Evolutionary conservation across 2,888 invertebrate species (phyloP), one percentile per base, ranked within the genome.

Genomic region (Lordiphosa fenestrarum): DNA sequence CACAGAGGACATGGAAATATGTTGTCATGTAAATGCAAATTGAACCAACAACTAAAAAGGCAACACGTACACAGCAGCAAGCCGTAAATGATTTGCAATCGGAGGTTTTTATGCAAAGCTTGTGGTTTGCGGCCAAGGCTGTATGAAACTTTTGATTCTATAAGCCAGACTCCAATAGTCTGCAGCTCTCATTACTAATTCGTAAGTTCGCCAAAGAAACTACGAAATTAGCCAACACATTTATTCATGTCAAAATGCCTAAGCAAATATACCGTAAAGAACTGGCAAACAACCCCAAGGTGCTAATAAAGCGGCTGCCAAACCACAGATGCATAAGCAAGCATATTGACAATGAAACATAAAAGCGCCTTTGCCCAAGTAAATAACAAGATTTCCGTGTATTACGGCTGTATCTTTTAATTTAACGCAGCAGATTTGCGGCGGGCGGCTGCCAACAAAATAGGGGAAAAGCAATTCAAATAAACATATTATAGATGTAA

Each of bases 401-500:
- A 30, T 30, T 30, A 30, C 30, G 30, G 30, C 30, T 30, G 30
- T 30, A 53, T 40, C 46, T 53, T 54, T 60, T 35, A 64, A 60
- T 65, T 65, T 60, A 65, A 56, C 19, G 41, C 35, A 6, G 13
- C 33, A 36, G 9, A 36, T 4, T 12, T n/a, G 7, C 7, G n/a
- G n/a, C 6, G 6, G 23, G 23, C 6, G 19, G 23, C 23, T 2
- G 23, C 6, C 4, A 5, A 12, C 21, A 4, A 12, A 4, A 33
- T 19, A n/a, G 6, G 21, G 5, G 21, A 33, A 39, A 33, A 53
- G 62, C 33, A 42, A 52, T 61, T 12, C 33, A 55, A 52, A 55
- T 52, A 66, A 66, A 55, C 61, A 55, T 50, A 44, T 68, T 61
- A 39, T 40, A 64, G 73, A 66, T 59, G 60, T 66, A 73, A 62